phyloP scores from a whole-genome alignment of 2,888 invertebrate species.

The Brachylomia viminalis region DNA sequence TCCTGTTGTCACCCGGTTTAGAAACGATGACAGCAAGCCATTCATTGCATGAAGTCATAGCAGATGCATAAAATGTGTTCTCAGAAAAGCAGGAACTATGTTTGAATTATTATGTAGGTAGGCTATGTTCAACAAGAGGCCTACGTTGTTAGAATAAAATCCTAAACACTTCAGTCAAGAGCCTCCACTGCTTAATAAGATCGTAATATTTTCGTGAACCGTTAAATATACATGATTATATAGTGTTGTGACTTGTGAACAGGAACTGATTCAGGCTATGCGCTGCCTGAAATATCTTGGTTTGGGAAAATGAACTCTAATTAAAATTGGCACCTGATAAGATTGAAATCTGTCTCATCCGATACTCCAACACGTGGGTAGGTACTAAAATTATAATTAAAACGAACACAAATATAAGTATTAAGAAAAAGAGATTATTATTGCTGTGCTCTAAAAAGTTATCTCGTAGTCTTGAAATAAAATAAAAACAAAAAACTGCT shows the following conservation, averaged over 20 bases:
- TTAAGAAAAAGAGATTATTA: too few species aligned
- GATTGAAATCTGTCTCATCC: neutral
- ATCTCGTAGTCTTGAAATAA: too few species aligned
- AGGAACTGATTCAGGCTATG: neutral
- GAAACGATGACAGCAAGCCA: constrained; percentile 7
- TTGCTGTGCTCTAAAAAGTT: too few species aligned
- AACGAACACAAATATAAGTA: neutral
- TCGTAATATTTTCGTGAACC: neutral
- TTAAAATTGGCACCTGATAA: neutral
- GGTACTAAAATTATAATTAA: neutral
- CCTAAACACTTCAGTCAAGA: constrained; percentile 18
- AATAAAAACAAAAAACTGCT: too few species aligned
- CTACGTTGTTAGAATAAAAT: constrained; percentile 6
- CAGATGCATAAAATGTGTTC: neutral
- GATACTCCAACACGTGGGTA: neutral
- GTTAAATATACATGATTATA: neutral
- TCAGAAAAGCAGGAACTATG: constrained; percentile 5
- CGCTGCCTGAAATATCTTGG: neutral
- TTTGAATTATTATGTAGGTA: neutral
- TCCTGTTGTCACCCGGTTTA: neutral
- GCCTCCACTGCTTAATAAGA: neutral
- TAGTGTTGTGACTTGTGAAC: neutral
- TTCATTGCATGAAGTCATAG: neutral
- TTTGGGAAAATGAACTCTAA: neutral
- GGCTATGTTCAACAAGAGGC: constrained; percentile 3